These are phyloP conservation scores for Drepanosiphum platanoidis DNA, from an alignment of 2,888 invertebrate genomes.

Conservation along the genomic window DNA sequence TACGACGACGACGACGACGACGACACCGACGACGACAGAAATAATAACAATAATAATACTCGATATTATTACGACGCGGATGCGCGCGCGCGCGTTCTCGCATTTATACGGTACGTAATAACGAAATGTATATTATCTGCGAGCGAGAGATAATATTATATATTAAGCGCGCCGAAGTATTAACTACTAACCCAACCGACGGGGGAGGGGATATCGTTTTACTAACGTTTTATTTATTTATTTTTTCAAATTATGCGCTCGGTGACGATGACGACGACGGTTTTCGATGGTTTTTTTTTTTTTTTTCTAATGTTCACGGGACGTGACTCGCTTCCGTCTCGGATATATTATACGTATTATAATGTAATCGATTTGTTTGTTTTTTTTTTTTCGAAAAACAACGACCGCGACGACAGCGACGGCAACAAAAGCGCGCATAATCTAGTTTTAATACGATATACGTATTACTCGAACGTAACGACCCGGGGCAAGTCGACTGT, in stretches of 20 bases:
- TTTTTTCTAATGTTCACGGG: too few relatives aligned
- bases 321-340: constrained; percentile 58
- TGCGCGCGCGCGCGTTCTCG: background rate
- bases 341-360: background rate
- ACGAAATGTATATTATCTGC: too few relatives aligned
- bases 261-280: background rate
- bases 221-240: background rate
- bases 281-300: constrained; percentile 39
- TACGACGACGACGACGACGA: background rate
- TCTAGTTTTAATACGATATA: background rate
- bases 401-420: background rate
- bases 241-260: constrained; percentile 26
- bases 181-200: background rate
- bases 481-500: constrained; percentile 25
- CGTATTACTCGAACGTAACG: background rate
- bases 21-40: constrained; percentile 3
- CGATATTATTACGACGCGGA: background rate
- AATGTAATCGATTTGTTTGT: constrained; percentile 5
- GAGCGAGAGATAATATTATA: background rate
- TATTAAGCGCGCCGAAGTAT: background rate
- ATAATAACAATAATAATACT: background rate
- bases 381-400: background rate
- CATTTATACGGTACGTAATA: background rate
- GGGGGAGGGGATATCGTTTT: background rate
- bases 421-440: background rate